phyloP scores from a whole-genome alignment of 92 coral and sea anemone species.

The Siderastrea radians region DNA sequence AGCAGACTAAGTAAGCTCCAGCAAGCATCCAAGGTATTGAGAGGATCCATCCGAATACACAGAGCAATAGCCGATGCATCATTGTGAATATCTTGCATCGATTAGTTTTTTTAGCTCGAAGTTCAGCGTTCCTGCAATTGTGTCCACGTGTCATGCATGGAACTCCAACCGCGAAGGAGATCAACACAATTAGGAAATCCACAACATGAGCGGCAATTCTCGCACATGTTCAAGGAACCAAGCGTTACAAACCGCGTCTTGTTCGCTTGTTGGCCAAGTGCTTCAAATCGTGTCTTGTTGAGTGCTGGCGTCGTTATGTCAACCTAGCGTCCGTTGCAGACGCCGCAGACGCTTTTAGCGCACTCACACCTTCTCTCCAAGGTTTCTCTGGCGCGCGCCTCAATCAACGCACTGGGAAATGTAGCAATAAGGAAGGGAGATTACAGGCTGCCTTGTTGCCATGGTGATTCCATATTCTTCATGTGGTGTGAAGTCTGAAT shows the following conservation, averaged over 20 bases:
- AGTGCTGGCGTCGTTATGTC: background rate
- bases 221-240: background rate
- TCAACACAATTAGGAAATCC: background rate
- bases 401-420: too few species aligned
- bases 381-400: background rate
- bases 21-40: background rate
- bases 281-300: background rate
- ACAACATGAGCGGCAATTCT: background rate
- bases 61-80: conserved; percentile 3
- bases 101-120: background rate
- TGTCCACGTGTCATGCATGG: background rate
- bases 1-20: too few species aligned
- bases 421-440: too few species aligned
- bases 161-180: background rate
- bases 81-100: conserved; percentile 9
- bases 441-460: too few species aligned
- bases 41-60: background rate
- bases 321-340: too few species aligned
- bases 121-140: conserved; percentile 2
- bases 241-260: too few species aligned
- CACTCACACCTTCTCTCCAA: background rate
- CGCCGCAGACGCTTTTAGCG: background rate
- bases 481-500: too few species aligned
- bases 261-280: too few species aligned
- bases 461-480: too few species aligned